These are phyloP conservation scores for Eupithecia subumbrata DNA, from an alignment of 2,888 invertebrate genomes.

Conservation along the genomic window DNA sequence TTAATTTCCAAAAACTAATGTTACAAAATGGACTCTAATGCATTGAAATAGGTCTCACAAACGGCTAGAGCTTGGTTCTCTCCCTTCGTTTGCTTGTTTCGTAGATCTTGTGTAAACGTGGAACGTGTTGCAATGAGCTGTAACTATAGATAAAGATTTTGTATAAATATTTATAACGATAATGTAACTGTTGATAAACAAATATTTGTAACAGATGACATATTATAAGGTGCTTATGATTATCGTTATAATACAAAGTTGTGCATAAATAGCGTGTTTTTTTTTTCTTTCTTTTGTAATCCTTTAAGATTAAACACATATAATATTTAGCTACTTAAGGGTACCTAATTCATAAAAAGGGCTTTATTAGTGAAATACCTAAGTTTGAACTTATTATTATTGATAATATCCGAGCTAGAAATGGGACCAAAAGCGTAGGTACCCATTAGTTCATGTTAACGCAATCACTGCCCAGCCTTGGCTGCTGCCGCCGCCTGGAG, in stretches of 20 bases:
- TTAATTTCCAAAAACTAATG: not conserved
- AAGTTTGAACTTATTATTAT: no score
- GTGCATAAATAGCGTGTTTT: conserved; percentile 70
- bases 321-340: no score
- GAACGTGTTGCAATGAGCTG: conserved; percentile 69
- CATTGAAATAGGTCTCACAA: conserved; percentile 15
- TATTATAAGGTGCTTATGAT: conserved; percentile 84
- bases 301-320: not conserved
- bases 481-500: no score
- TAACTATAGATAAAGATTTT: conserved; percentile 65
- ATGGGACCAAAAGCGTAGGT: no score
- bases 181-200: conserved; percentile 80
- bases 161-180: conserved; percentile 82
- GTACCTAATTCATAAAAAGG: no score
- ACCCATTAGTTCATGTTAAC: no score
- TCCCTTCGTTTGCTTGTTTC: conserved; percentile 18
- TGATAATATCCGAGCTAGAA: no score
- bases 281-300: conserved; percentile 42
- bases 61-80: conserved; percentile 10
- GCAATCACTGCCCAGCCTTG: no score
- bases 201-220: conserved; percentile 81
- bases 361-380: no score
- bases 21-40: conserved; percentile 7
- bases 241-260: conserved; percentile 84
- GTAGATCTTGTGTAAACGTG: conserved; percentile 40